phyloP scores from a whole-genome alignment of 2,113 vertebrate genomes.

The Callospermophilus lateralis region DNA sequence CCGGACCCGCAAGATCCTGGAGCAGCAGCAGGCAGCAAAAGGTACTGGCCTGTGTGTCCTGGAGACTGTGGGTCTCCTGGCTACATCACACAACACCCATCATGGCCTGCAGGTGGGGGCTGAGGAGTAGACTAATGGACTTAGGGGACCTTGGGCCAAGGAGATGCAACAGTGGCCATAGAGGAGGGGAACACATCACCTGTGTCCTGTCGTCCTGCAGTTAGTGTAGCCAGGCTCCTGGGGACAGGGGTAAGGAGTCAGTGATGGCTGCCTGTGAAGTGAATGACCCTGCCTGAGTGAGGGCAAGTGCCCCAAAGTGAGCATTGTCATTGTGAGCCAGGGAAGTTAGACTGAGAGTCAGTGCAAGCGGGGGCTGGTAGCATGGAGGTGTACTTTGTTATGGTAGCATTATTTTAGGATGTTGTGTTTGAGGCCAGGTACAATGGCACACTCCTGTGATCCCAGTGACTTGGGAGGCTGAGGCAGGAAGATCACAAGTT shows the following conservation, averaged over 20 bases:
- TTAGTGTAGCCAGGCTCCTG: background rate
- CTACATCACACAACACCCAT: fast-evolving
- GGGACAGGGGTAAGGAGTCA: background rate
- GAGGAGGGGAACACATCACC: background rate
- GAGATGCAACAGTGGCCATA: fast-evolving
- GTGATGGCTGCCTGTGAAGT: background rate
- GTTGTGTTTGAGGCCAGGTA: too few species aligned
- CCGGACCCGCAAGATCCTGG: constrained; percentile 94
- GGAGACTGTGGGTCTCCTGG: too few species aligned
- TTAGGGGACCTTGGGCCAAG: background rate
- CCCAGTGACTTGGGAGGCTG: too few species aligned
- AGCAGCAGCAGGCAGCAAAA: constrained; percentile 94
- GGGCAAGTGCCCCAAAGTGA: too few species aligned
- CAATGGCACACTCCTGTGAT: too few species aligned
- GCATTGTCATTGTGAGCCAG: background rate
- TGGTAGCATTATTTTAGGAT: background rate
- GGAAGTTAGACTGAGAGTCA: background rate
- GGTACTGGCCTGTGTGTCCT: constrained; percentile 83
- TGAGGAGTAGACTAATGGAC: background rate
- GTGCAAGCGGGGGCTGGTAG: background rate
- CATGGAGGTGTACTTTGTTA: background rate
- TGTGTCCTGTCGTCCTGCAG: background rate
- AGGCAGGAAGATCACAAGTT: too few species aligned
- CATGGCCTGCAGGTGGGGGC: fast-evolving
- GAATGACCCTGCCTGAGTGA: background rate